Evolutionary conservation across 2,888 invertebrate genomes (phyloP).

Genomic region (Dusona sp.): DNA sequence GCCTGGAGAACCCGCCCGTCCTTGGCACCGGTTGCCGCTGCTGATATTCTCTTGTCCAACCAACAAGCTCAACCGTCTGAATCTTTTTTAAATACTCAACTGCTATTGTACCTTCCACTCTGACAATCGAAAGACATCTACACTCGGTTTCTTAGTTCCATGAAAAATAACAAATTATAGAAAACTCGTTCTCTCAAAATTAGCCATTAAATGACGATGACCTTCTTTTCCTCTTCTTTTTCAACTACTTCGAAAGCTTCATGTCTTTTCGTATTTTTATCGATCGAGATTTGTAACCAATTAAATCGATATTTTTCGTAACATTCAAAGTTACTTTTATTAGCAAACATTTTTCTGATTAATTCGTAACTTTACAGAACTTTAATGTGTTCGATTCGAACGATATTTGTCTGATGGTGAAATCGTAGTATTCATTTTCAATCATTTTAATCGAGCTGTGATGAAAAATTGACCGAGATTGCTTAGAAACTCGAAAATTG

Average conservation of each 20-base stretch:
- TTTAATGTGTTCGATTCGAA: neutral
- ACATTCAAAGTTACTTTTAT: no score
- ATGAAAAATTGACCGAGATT: no score
- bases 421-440: neutral
- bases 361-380: neutral
- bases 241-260: neutral
- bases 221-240: neutral
- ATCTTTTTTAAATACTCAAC: neutral
- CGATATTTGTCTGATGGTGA: neutral
- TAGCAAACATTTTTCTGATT: neutral
- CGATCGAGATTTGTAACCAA: neutral
- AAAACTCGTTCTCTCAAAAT: neutral
- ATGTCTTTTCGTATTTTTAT: neutral
- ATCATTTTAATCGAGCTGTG: neutral
- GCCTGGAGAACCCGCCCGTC: slow-evolving; percentile 82
- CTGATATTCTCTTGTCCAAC: slow-evolving; percentile 83
- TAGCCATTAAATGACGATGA: neutral
- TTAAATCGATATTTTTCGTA: neutral
- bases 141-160: slow-evolving; percentile 25
- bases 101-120: neutral
- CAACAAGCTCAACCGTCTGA: neutral
- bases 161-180: neutral
- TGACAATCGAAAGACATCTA: slow-evolving; percentile 7
- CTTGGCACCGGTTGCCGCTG: slow-evolving; percentile 83
- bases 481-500: no score